Conservation (phyloP, 2,113 vertebrate genomes). For the Peromyscus californicus region DNA sequence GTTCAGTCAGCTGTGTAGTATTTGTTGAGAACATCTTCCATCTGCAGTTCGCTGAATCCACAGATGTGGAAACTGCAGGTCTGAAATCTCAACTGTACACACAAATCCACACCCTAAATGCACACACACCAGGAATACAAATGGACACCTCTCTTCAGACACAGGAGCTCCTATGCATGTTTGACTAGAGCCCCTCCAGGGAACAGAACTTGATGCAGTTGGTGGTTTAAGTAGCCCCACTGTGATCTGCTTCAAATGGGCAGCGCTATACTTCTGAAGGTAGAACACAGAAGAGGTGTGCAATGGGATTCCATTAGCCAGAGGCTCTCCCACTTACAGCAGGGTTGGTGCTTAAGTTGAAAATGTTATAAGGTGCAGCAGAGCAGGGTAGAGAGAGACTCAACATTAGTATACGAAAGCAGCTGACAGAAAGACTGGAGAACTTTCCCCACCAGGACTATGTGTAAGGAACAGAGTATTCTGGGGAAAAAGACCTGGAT, state of each 20-base stretch:
- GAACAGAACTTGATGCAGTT: neutral
- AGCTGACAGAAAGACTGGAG: neutral
- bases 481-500: neutral
- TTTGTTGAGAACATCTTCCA: neutral
- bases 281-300: neutral
- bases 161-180: neutral
- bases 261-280: neutral
- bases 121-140: neutral
- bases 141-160: neutral
- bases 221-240: neutral
- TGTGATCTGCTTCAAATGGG: neutral
- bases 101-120: neutral
- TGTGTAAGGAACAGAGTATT: neutral
- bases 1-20: neutral
- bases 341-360: neutral
- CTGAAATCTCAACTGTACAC: neutral
- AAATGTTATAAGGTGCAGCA: neutral
- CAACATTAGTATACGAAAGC: neutral
- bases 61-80: neutral
- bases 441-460: neutral
- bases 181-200: neutral
- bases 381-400: neutral
- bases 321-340: neutral
- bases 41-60: neutral
- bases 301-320: rapidly evolving